These are phyloP conservation scores for Vireo griseus DNA, from an alignment of 2,797 vertebrate species.

Conservation along the genomic window DNA sequence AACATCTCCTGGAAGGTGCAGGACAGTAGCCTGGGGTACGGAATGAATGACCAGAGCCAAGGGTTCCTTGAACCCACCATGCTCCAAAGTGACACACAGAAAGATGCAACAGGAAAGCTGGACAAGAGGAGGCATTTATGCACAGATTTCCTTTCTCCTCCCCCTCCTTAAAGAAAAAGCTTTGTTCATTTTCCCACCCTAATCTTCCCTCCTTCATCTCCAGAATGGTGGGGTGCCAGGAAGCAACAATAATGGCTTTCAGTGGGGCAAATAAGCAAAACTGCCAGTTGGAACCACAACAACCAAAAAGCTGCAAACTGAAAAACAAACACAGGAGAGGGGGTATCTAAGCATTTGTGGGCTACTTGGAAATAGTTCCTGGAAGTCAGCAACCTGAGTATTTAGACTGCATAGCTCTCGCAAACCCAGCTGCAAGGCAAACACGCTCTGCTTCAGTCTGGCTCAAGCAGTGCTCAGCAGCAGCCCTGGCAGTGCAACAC, in stretches of 20 bases:
- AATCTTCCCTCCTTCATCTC: neutral
- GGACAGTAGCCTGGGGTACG: neutral
- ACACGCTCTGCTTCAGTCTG: fast-evolving
- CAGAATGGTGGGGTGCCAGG: neutral
- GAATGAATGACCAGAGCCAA: neutral
- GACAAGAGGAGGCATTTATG: neutral
- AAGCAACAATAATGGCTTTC: neutral
- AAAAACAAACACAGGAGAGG: neutral
- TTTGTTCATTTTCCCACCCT: neutral
- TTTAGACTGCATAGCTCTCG: neutral
- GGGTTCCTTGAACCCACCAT: neutral
- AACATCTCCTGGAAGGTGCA: neutral
- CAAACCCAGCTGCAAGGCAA: neutral
- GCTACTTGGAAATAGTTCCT: neutral
- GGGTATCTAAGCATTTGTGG: neutral
- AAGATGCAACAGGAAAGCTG: neutral
- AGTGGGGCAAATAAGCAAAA: neutral
- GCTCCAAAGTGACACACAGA: neutral
- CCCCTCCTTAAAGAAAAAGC: neutral
- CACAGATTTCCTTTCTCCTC: neutral
- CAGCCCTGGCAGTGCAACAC: fast-evolving
- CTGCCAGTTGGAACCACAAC: neutral
- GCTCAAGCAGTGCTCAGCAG: fast-evolving
- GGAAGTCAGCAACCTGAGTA: neutral
- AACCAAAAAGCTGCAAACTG: neutral